These are phyloP conservation scores for Pteronura brasiliensis DNA, from an alignment of 2,113 vertebrate genomes.

Conservation along the genomic window DNA sequence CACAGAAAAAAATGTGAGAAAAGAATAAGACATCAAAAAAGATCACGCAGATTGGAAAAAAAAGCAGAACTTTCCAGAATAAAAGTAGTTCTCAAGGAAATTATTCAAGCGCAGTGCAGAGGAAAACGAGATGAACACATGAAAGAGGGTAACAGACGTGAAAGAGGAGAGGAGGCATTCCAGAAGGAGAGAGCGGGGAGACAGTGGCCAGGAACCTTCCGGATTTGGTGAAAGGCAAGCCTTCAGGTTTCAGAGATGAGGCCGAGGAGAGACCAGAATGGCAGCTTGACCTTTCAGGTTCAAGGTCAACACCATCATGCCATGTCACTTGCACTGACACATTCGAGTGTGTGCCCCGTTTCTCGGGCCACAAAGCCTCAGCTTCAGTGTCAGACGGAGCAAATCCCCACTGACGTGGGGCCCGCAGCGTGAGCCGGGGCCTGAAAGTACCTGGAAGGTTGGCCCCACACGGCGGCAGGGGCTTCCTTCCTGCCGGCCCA, in stretches of 20 bases:
- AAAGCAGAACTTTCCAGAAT: not conserved
- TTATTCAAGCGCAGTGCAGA: not conserved
- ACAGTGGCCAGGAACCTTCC: not conserved
- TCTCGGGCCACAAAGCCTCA: not conserved
- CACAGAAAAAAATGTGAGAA: not conserved
- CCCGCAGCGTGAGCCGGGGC: not conserved
- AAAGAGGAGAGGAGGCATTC: not conserved
- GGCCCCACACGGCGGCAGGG: not conserved
- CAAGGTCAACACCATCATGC: not conserved
- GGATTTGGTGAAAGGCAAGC: not conserved
- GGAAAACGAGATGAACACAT: not conserved
- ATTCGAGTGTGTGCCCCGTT: fast-evolving
- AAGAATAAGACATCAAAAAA: not conserved
- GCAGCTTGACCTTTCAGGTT: not conserved
- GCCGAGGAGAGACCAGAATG: not conserved
- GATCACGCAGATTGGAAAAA: not conserved
- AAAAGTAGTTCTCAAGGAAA: not conserved
- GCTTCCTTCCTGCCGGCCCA: not conserved
- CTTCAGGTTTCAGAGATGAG: not conserved
- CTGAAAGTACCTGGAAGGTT: not conserved
- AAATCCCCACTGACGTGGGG: fast-evolving
- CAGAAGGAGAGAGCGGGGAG: not conserved
- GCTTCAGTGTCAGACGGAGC: fast-evolving
- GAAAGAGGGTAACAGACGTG: not conserved
- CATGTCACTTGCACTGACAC: not conserved